Evolutionary conservation across 1,140 invertebrate genomes (phyloP).

Genomic region (Drosophila azteca): DNA sequence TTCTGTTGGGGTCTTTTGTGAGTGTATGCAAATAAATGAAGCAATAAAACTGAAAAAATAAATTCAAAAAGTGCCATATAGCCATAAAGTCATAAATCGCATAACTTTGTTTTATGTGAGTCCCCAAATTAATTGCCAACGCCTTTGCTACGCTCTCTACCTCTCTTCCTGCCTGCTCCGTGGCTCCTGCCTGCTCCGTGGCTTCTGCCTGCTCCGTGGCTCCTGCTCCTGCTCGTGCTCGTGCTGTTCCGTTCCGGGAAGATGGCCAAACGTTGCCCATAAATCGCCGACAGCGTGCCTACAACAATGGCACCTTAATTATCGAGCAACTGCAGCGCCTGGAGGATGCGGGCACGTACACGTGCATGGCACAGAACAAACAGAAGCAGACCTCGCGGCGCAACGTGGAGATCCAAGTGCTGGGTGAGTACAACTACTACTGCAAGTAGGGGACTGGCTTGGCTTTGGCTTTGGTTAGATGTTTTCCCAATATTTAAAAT

Average conservation of each 20-base stretch:
- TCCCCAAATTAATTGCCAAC: conserved; percentile 72
- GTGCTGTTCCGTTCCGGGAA: conserved; percentile 59
- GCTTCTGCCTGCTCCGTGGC: background rate
- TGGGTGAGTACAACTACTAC: conserved; percentile 86
- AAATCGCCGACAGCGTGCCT: conserved; percentile 94
- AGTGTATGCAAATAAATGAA: conserved; percentile 4
- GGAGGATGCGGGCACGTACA: conserved; percentile 93
- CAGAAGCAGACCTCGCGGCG: conserved; percentile 91
- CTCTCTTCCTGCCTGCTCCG: conserved; percentile 1
- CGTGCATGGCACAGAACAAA: conserved; percentile 93
- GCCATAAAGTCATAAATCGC: conserved; percentile 57
- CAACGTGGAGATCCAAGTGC: conserved; percentile 93
- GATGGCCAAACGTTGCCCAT: conserved; percentile 92
- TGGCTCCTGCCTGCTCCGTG: too few species aligned
- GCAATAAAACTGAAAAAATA: too few species aligned
- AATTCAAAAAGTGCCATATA: conserved; percentile 35
- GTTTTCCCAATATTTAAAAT: conserved; percentile 71
- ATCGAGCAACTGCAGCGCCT: conserved; percentile 91
- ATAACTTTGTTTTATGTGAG: conserved; percentile 64
- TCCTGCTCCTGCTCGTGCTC: background rate
- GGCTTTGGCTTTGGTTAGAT: conserved; percentile 3
- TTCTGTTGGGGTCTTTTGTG: background rate
- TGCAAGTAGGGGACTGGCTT: background rate
- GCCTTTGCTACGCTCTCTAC: conserved; percentile 24
- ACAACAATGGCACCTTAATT: conserved; percentile 93